Percentiles rank a stretch among this genome's conserved stretches.
Evolutionary conservation across 35 echinoderm and acorn worm species (phyloP).

Genomic region (Apostichopus californicus): DNA sequence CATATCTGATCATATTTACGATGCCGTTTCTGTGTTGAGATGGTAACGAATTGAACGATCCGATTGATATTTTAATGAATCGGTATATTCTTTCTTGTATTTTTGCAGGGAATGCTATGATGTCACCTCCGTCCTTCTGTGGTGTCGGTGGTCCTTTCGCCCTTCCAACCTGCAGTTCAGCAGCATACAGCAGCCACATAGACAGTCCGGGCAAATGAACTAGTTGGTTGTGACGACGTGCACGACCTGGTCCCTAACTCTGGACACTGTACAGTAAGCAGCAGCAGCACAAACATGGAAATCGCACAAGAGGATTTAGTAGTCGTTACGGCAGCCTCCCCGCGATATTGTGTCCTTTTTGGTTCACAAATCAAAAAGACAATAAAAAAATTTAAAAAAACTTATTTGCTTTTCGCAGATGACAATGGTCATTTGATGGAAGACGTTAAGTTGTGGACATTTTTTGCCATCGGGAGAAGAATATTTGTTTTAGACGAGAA

Average conservation of each 20-base stretch:
- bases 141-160: slow-evolving; percentile 94
- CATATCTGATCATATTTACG: too few relatives aligned
- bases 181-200: slow-evolving; percentile 87
- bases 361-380: background rate
- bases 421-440: background rate
- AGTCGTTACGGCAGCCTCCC: background rate
- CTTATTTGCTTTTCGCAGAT: background rate
- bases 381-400: background rate
- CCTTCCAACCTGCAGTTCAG: slow-evolving; percentile 81
- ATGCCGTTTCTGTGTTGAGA: too few relatives aligned
- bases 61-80: too few relatives aligned
- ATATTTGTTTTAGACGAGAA: too few relatives aligned
- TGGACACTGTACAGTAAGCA: background rate
- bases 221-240: background rate
- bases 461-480: too few relatives aligned
- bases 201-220: slow-evolving; percentile 87
- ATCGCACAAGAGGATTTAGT: background rate
- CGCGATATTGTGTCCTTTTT: background rate
- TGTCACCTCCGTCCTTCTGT: slow-evolving; percentile 96
- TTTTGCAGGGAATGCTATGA: slow-evolving; percentile 89
- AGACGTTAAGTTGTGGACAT: background rate
- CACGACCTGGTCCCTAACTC: background rate
- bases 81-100: slow-evolving; percentile 7
- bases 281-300: background rate
- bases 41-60: too few relatives aligned